phyloP scores from a whole-genome alignment of 2,888 invertebrate species.

The Cerastoderma edule region DNA sequence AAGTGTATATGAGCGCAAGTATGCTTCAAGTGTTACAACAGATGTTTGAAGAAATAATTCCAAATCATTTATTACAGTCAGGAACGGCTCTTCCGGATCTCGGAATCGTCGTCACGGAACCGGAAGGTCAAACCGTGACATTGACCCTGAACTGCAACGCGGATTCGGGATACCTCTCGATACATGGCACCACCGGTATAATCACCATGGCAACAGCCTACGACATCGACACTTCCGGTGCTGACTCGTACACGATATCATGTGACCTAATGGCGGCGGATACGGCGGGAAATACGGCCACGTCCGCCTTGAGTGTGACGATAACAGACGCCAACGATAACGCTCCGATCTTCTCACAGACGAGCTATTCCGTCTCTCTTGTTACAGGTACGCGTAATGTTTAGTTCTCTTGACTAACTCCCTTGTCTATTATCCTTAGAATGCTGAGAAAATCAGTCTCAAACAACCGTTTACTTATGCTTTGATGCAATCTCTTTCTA shows the following conservation, averaged over 20 bases:
- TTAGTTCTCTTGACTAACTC: too few relatives aligned
- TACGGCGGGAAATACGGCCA: constrained; percentile 43
- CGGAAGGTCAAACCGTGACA: constrained; percentile 42
- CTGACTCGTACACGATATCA: constrained; percentile 41
- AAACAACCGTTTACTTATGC: too few relatives aligned
- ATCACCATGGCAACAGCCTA: constrained; percentile 47
- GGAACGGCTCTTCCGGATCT: constrained; percentile 39
- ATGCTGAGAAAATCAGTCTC: too few relatives aligned
- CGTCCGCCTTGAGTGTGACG: constrained; percentile 35
- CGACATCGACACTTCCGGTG: constrained; percentile 39
- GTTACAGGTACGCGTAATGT: constrained; percentile 8
- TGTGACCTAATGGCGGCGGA: constrained; percentile 49
- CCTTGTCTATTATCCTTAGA: too few relatives aligned
- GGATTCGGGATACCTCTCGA: constrained; percentile 40
- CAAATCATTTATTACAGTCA: too few relatives aligned
- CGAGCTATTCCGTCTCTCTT: constrained; percentile 7
- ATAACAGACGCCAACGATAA: constrained; percentile 51
- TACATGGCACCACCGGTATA: constrained; percentile 37
- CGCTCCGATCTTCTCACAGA: constrained; percentile 15
- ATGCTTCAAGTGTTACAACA: too few relatives aligned
- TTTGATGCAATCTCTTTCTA: too few relatives aligned
- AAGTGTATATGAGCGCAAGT: too few relatives aligned
- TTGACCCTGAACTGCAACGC: constrained; percentile 31
- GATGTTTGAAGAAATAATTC: too few relatives aligned
- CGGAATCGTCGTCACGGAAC: constrained; percentile 44